Base-by-base conservation (phyloP, 2,888 invertebrate species). In the Diarsia mendica region DNA sequence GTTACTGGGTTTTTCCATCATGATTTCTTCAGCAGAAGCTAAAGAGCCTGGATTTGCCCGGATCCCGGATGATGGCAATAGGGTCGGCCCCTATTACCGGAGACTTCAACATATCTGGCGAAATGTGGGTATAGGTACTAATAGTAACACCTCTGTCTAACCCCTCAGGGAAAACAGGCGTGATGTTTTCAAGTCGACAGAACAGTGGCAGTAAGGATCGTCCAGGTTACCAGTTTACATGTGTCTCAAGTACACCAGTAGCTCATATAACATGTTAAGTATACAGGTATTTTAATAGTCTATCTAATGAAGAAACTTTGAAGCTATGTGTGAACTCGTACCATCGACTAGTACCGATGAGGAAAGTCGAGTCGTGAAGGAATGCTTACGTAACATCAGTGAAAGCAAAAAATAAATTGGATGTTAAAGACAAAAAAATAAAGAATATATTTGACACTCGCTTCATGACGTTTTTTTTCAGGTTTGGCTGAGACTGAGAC, bases 361-460 rank as follows among this genome's bases (percentile, higher is more conserved):
- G 70, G 72, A 80, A 86, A 86, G 79, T 80, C 18, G 61, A 55
- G 53, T 77, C 72, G 80, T 78, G 75, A 74, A 75, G 68, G 77
- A 80, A 87, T 75, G 84, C 74, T 87, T 85, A 79, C 72, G 68
- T 86, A 86, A 86, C 51, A 67, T 6, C 9, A 60, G 82, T 78
- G 78, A 82, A 79, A 82, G 88, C 88, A 84, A 82, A 84, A 88
- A 84, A 80, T 79, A 67, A 80, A 86, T 88, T 82, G 76, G 65
- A 72, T 82, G 58, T 44, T 51, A 65, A 60, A 77, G 53, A 77
- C 63, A 85, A 85, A 64, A 81, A 80, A 69, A 28, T n/a, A 70
- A 55, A 71, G 49, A 67, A 63, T 53, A 63, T 64, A 68, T 49
- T 72, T 67, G 46, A 70, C 64, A 67, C 63, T 67, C 60, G 33